These are phyloP conservation scores for Phylloscopus trochilus DNA, from an alignment of 2,113 vertebrate genomes.

Conservation along the genomic window DNA sequence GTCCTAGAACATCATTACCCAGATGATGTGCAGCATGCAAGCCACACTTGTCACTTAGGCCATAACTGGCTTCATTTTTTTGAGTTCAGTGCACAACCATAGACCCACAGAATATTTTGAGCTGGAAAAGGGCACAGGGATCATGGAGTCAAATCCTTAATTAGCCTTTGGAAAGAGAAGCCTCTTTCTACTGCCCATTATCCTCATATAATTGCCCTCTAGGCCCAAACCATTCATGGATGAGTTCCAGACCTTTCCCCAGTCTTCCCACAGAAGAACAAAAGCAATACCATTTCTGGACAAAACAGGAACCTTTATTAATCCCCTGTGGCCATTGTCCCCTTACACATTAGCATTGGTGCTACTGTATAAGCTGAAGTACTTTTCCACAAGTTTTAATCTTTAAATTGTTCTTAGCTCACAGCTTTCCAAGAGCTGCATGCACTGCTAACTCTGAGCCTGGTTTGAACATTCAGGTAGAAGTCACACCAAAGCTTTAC, in stretches of 20 bases:
- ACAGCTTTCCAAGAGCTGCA: not conserved
- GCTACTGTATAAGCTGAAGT: not conserved
- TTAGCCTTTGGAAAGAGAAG: not conserved
- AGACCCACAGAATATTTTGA: not conserved
- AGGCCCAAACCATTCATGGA: not conserved
- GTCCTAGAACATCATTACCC: not conserved
- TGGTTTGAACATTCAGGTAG: not conserved
- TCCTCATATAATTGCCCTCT: not conserved
- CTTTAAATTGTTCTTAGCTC: not conserved
- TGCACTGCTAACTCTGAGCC: not conserved
- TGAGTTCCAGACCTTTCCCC: not conserved
- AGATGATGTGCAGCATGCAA: not conserved
- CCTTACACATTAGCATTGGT: not conserved
- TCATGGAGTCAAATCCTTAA: not conserved
- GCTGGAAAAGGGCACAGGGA: not conserved
- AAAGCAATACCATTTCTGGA: not conserved
- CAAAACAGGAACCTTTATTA: slow-evolving; percentile 30
- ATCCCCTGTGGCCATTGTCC: not conserved
- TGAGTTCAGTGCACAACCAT: not conserved
- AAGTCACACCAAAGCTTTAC: not conserved
- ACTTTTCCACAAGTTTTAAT: not conserved
- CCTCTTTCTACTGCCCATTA: not conserved
- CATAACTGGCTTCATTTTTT: not conserved
- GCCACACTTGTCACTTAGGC: not conserved
- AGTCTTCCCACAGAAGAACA: not conserved